Evolutionary conservation across 2,113 vertebrate genomes (phyloP), one percentile per base, ranked within the genome.

Genomic region (Ramphastos sulfuratus): DNA sequence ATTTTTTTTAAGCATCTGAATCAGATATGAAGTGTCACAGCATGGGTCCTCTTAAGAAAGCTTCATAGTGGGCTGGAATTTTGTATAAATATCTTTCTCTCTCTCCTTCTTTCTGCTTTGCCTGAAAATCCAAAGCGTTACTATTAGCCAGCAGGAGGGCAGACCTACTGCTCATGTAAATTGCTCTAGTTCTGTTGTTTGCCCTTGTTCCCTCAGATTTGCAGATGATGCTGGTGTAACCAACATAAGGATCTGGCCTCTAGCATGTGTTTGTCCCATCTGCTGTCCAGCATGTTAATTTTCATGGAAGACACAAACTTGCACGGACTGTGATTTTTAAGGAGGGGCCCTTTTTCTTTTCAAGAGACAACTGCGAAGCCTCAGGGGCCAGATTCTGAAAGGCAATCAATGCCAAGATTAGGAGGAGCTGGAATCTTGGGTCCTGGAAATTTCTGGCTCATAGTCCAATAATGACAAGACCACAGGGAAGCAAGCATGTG

Each of bases 181-280:
- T 91, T 92, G 82, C 72, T 85, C 78, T 52, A 85, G 52, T 91
- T 94, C 89, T 11, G 2, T 91, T 80, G 55, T 87, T 93, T 93
- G 84, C 72, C 92, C 94, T 96, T 91, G 89, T 87, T 92, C 31
- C 44, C 37, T 85, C 52, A 87, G 91, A 72, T 94, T 91, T 96
- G 78, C 89, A 85, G 85, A 74, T 17, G 44, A 93, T 85, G 30
- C 60, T 83, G 91, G 50, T 93, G 91, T 93, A 92, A 81, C 54
- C 56, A 83, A 25, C 75, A 79, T 92, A 94, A 94, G 95, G 91
- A 96, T 94, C 92, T 93, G 94, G 94, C 93, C 94, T 93, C 69
- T 95, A 95, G 93, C 94, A 93, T 95, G 96, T 96, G 94, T 94
- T 96, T 94, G 82, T 94, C 89, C 95, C 94, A 94, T 96, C 94